A percentile compares a stretch with the other conserved stretches of the same genome.
Evolutionary conservation across 2,888 invertebrate genomes (phyloP).

Genomic region (Notodonta dromedarius): DNA sequence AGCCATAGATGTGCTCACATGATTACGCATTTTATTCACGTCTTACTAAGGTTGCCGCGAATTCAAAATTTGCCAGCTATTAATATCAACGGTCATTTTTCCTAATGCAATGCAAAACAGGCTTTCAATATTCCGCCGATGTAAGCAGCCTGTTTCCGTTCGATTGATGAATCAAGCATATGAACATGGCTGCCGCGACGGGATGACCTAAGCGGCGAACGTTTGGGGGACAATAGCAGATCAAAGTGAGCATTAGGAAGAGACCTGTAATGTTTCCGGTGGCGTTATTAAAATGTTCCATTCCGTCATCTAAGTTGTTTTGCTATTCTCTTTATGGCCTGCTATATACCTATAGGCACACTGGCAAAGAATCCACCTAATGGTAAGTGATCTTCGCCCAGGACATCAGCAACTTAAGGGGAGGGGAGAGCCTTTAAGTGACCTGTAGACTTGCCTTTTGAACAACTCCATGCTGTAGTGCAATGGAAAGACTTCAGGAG

Average conservation of each 20-base stretch:
- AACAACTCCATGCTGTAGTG: too few relatives aligned
- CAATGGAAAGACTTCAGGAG: too few relatives aligned
- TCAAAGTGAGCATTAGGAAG: conserved; percentile 2
- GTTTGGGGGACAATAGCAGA: neutral
- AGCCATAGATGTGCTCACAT: neutral
- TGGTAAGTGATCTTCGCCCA: too few relatives aligned
- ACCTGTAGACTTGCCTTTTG: too few relatives aligned
- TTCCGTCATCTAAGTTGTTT: neutral
- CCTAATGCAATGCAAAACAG: conserved; percentile 29
- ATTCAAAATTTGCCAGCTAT: neutral
- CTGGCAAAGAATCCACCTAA: too few relatives aligned
- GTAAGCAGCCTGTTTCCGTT: conserved; percentile 38
- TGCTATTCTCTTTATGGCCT: too few relatives aligned
- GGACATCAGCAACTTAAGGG: too few relatives aligned
- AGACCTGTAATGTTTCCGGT: conserved; percentile 15
- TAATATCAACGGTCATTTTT: conserved; percentile 12
- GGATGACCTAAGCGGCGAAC: conserved; percentile 21
- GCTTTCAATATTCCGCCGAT: conserved; percentile 34
- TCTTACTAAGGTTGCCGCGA: neutral
- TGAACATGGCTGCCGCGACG: conserved; percentile 24
- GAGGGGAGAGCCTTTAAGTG: too few relatives aligned
- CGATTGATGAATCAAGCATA: conserved; percentile 34
- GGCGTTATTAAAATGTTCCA: conserved; percentile 5
- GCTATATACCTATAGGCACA: too few relatives aligned
- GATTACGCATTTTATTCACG: neutral